Conservation (phyloP, 2,888 invertebrate genomes). For the Drosophila limbata region DNA sequence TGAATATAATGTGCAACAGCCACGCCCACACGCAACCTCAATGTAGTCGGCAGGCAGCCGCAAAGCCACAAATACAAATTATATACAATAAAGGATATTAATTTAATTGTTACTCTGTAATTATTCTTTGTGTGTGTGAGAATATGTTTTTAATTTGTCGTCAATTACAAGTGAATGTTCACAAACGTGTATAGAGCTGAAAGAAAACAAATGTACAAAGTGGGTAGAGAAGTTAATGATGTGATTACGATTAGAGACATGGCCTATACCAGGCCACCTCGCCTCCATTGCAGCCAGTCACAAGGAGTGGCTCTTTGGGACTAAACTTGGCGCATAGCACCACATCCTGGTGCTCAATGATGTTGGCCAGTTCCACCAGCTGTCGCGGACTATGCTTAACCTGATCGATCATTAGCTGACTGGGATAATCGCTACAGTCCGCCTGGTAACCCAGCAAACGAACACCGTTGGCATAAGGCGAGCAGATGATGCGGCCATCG, state of each 20-base stretch:
- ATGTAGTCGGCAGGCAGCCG: conserved; percentile 37
- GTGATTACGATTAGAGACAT: conserved; percentile 29
- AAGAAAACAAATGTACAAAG: conserved; percentile 23
- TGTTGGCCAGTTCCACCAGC: conserved; percentile 89
- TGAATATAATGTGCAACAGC: conserved; percentile 23
- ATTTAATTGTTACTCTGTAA: conserved; percentile 52
- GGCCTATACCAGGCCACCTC: conserved; percentile 96
- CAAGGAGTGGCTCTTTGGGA: conserved; percentile 93
- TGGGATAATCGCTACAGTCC: conserved; percentile 91
- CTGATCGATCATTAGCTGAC: conserved; percentile 82
- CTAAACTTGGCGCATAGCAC: conserved; percentile 96
- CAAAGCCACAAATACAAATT: conserved; percentile 27
- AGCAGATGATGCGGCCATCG: conserved; percentile 95
- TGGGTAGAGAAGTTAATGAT: neutral
- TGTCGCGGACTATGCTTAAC: conserved; percentile 84
- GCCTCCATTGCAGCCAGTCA: conserved; percentile 95
- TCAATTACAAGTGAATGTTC: conserved; percentile 27
- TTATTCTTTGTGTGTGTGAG: conserved; percentile 17
- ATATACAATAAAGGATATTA: conserved; percentile 48
- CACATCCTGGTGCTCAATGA: conserved; percentile 91
- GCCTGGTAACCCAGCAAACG: conserved; percentile 93
- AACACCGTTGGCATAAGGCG: conserved; percentile 94
- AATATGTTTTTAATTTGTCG: conserved; percentile 13
- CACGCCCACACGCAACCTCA: conserved; percentile 37
- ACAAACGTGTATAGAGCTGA: conserved; percentile 13